Conservation (phyloP, 2,113 vertebrate genomes). For the Sebastes schlegelii region DNA sequence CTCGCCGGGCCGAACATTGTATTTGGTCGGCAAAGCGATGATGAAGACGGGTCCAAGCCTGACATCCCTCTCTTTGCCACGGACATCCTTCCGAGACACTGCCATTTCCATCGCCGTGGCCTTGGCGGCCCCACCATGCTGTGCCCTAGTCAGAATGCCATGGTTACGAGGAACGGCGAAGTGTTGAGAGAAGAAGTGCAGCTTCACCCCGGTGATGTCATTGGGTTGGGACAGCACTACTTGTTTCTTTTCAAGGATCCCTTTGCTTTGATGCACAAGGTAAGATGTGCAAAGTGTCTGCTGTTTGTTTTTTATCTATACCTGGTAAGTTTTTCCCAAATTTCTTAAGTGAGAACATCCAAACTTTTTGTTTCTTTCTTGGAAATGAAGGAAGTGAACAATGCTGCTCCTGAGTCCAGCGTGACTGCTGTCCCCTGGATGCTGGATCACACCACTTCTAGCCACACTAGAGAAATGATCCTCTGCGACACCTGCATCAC, state of each 20-base stretch:
- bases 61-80: conserved; percentile 76
- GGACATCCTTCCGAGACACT: conserved; percentile 81
- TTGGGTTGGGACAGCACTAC: conserved; percentile 83
- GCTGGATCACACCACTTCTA: conserved; percentile 2
- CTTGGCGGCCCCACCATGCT: conserved; percentile 50
- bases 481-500: conserved; percentile 66
- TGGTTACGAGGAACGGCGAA: conserved; percentile 78
- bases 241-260: conserved; percentile 87
- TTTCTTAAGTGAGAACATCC: neutral
- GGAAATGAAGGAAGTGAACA: conserved; percentile 46
- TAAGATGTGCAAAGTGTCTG: conserved; percentile 1
- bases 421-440: conserved; percentile 36
- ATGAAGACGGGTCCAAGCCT: conserved; percentile 43
- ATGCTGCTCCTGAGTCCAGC: conserved; percentile 14
- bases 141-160: conserved; percentile 63
- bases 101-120: conserved; percentile 68
- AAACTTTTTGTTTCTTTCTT: conserved; percentile 22
- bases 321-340: neutral
- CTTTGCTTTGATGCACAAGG: conserved; percentile 38
- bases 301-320: neutral
- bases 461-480: neutral
- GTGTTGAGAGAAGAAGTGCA: conserved; percentile 62
- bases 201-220: conserved; percentile 81
- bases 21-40: conserved; percentile 66
- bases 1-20: conserved; percentile 70